Conservation (phyloP, 2,113 vertebrate genomes). For the Acinonyx jubatus region DNA sequence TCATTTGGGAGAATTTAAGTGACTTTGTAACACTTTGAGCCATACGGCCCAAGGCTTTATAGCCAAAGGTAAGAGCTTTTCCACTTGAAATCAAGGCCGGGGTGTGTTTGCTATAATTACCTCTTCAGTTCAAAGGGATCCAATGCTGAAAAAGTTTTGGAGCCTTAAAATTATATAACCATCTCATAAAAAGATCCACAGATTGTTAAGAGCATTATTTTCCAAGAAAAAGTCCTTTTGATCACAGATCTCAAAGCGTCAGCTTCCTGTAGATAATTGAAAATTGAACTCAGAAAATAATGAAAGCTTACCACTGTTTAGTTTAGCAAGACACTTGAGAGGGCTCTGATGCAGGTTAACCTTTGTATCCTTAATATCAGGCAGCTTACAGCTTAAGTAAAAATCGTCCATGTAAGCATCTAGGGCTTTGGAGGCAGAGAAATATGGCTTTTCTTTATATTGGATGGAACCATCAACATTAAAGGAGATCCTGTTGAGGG, state of each 20-base stretch:
- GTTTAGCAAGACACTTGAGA: conserved; percentile 68
- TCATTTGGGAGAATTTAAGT: conserved; percentile 5
- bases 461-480: conserved; percentile 64
- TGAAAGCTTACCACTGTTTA: conserved; percentile 70
- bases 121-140: not conserved
- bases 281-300: conserved; percentile 51
- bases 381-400: conserved; percentile 48
- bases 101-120: not conserved
- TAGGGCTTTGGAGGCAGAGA: conserved; percentile 70
- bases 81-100: not conserved
- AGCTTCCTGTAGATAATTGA: conserved; percentile 44
- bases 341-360: conserved; percentile 45
- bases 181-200: conserved; percentile 8
- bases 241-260: not conserved
- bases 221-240: not conserved
- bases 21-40: not conserved
- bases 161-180: not conserved
- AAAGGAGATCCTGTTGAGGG: conserved; percentile 52
- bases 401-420: conserved; percentile 76
- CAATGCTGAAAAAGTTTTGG: not conserved
- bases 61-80: not conserved
- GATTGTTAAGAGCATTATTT: conserved; percentile 36
- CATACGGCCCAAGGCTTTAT: not conserved
- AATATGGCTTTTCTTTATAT: conserved; percentile 67
- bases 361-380: conserved; percentile 42